A percentile compares a stretch with the other conserved stretches of the same genome.
Conservation (phyloP, 2,888 invertebrate genomes). For the Emmelina monodactyla region DNA sequence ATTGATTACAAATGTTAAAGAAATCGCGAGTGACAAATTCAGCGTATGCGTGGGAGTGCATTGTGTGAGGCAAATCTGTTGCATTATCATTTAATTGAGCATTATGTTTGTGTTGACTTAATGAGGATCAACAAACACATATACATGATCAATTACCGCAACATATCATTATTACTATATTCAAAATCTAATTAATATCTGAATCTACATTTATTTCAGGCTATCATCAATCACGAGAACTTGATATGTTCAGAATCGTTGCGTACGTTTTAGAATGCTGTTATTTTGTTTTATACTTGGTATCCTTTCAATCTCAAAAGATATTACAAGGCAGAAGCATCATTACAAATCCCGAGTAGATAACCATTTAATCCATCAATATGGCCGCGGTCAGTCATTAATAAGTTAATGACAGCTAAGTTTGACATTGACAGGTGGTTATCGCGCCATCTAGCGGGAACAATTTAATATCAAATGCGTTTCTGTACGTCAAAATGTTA, state of each 20-base stretch:
- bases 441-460: conserved; percentile 61
- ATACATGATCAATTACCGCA: too few relatives aligned
- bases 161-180: too few relatives aligned
- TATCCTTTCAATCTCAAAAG: too few relatives aligned
- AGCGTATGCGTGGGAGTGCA: conserved; percentile 56
- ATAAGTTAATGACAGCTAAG: conserved; percentile 59
- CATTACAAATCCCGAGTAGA: conserved; percentile 34
- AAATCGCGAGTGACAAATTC: conserved; percentile 22
- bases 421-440: conserved; percentile 60
- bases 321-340: too few relatives aligned
- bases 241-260: too few relatives aligned
- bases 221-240: too few relatives aligned
- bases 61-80: conserved; percentile 47
- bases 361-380: conserved; percentile 44
- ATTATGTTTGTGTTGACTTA: too few relatives aligned
- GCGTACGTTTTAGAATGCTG: too few relatives aligned
- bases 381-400: conserved; percentile 42
- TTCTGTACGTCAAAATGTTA: conserved; percentile 58
- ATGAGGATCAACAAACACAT: too few relatives aligned
- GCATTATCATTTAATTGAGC: conserved; percentile 33
- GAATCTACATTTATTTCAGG: too few relatives aligned
- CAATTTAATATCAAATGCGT: conserved; percentile 54
- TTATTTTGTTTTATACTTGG: too few relatives aligned
- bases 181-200: too few relatives aligned
- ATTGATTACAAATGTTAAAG: conserved; percentile 43